A percentile compares a stretch with the other conserved stretches of the same genome.
These are phyloP conservation scores for Anoplophora glabripennis DNA, from an alignment of 1,140 invertebrate genomes.

Conservation along the genomic window DNA sequence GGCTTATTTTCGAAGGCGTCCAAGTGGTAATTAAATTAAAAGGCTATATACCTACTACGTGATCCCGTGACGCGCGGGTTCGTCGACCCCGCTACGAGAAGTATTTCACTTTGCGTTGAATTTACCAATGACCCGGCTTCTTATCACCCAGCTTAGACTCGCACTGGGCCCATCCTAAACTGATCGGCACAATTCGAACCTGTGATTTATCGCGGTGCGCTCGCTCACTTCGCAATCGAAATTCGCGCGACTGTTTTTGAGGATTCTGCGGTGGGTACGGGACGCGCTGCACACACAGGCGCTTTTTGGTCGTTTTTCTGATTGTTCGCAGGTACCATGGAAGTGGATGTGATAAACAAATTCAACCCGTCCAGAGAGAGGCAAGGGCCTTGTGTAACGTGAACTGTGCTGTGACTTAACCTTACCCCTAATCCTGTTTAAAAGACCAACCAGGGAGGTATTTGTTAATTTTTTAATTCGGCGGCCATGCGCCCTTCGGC, in stretches of 20 bases:
- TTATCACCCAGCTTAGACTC: constrained; percentile 1
- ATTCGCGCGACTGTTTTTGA: too few relatives aligned
- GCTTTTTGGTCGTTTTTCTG: not conserved
- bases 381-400: too few relatives aligned
- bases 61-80: constrained; percentile 12
- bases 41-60: too few relatives aligned
- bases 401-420: too few relatives aligned
- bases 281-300: not conserved
- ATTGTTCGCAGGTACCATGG: constrained; percentile 1
- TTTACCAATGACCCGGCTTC: constrained; percentile 36
- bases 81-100: constrained; percentile 27
- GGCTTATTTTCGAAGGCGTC: too few relatives aligned
- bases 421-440: too few relatives aligned
- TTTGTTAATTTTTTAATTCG: too few relatives aligned
- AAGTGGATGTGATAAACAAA: not conserved
- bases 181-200: not conserved
- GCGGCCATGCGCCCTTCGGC: constrained; percentile 40
- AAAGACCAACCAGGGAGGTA: too few relatives aligned
- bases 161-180: not conserved
- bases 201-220: not conserved
- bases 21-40: too few relatives aligned
- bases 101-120: constrained; percentile 39
- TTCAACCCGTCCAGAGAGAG: not conserved
- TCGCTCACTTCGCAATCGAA: too few relatives aligned
- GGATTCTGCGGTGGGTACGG: not conserved